phyloP scores from a whole-genome alignment of 2,113 vertebrate species.

The Synchiropus splendidus region DNA sequence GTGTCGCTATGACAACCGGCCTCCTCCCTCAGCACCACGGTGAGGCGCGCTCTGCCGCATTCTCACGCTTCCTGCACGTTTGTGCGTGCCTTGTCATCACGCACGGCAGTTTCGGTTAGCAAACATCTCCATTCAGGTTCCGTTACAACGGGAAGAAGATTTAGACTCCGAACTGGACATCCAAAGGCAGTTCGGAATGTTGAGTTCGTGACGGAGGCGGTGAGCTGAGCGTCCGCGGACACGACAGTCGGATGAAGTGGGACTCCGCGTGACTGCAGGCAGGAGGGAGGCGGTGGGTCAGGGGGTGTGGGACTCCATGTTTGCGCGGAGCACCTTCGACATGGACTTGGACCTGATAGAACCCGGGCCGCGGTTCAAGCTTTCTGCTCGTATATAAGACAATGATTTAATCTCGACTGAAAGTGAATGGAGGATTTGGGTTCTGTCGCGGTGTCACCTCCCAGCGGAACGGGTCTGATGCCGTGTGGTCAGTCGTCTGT shows the following conservation, averaged over 20 bases:
- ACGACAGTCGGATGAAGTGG: slow-evolving; percentile 48
- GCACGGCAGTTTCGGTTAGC: slow-evolving; percentile 47
- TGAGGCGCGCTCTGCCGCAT: slow-evolving; percentile 52
- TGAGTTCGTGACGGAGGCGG: not conserved
- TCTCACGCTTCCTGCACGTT: slow-evolving; percentile 36
- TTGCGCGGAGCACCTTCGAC: slow-evolving; percentile 43
- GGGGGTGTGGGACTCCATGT: slow-evolving; percentile 27
- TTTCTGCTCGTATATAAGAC: no score
- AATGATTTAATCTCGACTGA: slow-evolving; percentile 1
- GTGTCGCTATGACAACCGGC: slow-evolving; percentile 8
- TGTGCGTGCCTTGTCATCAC: slow-evolving; percentile 61
- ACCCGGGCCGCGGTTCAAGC: no score
- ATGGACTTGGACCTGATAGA: slow-evolving; percentile 20
- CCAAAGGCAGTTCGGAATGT: no score
- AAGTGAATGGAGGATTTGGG: slow-evolving; percentile 1
- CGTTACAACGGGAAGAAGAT: no score
- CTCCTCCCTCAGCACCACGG: slow-evolving; percentile 64
- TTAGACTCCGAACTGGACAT: no score
- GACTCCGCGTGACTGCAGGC: slow-evolving; percentile 59
- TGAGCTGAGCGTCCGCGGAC: slow-evolving; percentile 42
- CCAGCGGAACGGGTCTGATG: no score
- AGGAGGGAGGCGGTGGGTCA: slow-evolving; percentile 39
- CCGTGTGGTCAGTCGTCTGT: no score
- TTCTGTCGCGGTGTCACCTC: no score
- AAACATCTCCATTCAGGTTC: slow-evolving; percentile 33